A percentile compares a stretch with the other conserved stretches of the same genome.
phyloP scores from a whole-genome alignment of 1,140 invertebrate genomes.

The Polyergus mexicanus region DNA sequence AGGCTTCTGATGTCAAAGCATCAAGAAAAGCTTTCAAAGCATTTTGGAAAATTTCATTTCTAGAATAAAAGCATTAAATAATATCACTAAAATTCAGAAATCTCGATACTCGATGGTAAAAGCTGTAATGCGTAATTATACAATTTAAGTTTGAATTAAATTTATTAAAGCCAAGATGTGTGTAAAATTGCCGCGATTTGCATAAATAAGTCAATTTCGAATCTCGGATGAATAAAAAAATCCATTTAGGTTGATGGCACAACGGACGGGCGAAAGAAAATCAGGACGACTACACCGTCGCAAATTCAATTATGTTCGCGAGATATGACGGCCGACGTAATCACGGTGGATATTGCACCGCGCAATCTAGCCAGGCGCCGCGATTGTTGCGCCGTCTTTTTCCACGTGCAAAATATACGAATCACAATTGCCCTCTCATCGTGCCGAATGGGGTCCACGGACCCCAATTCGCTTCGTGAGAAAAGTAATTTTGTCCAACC shows the following conservation, averaged over 20 bases:
- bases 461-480: not conserved
- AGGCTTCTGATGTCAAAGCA: not conserved
- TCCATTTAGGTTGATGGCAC: slow-evolving; percentile 10
- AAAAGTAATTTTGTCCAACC: slow-evolving; percentile 47
- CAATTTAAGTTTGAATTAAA: not conserved
- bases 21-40: not conserved
- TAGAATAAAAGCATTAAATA: not conserved
- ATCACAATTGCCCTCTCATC: slow-evolving; percentile 64
- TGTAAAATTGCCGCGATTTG: not conserved
- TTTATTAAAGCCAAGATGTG: not conserved
- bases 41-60: not conserved
- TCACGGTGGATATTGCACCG: slow-evolving; percentile 63
- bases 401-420: slow-evolving; percentile 42
- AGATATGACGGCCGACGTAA: slow-evolving; percentile 68
- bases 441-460: slow-evolving; percentile 29
- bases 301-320: slow-evolving; percentile 68
- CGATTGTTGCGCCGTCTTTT: slow-evolving; percentile 57
- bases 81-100: not conserved
- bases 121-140: not conserved
- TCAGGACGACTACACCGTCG: slow-evolving; percentile 40
- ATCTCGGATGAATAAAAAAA: slow-evolving; percentile 18
- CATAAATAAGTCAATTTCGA: not conserved
- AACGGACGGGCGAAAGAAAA: slow-evolving; percentile 17
- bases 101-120: not conserved
- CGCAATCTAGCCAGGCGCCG: slow-evolving; percentile 48